These are phyloP conservation scores for Erebia ligea DNA, from an alignment of 2,888 invertebrate genomes.

Conservation along the genomic window DNA sequence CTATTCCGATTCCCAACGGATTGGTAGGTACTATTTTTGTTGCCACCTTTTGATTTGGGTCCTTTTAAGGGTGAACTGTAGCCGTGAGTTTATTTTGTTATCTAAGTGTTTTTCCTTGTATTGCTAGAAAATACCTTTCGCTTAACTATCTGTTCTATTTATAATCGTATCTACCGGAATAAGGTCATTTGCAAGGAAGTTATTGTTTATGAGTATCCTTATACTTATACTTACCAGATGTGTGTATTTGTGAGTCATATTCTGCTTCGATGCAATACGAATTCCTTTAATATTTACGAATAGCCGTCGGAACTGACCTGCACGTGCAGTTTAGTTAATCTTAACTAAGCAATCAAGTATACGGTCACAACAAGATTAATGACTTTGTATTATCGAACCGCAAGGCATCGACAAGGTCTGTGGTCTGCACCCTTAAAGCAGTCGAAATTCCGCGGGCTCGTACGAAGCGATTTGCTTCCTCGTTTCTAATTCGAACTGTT, in stretches of 20 bases:
- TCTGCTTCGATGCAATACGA: neutral
- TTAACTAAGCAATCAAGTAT: neutral
- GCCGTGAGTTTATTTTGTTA: neutral
- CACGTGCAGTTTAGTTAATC: slow-evolving; percentile 4
- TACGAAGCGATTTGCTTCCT: no score
- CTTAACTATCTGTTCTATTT: neutral
- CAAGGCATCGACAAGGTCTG: no score
- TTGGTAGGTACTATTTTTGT: neutral
- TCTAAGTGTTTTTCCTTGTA: slow-evolving; percentile 3
- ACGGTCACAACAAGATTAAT: neutral
- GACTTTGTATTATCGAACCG: no score
- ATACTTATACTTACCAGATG: neutral
- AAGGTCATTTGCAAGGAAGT: slow-evolving; percentile 5
- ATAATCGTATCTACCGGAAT: neutral
- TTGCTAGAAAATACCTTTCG: neutral
- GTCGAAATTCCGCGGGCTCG: no score
- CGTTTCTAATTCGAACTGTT: no score
- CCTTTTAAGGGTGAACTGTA: slow-evolving; percentile 1
- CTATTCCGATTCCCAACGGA: no score
- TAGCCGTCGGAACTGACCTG: slow-evolving; percentile 11
- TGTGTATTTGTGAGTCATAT: neutral
- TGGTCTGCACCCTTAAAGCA: no score
- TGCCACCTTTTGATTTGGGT: neutral
- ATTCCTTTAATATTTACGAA: slow-evolving; percentile 6
- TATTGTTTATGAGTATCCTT: slow-evolving; percentile 11